Percentiles rank a stretch among this genome's conserved stretches.
Conservation (phyloP, 2,888 invertebrate species). For the Pharmacophagus antenor region DNA sequence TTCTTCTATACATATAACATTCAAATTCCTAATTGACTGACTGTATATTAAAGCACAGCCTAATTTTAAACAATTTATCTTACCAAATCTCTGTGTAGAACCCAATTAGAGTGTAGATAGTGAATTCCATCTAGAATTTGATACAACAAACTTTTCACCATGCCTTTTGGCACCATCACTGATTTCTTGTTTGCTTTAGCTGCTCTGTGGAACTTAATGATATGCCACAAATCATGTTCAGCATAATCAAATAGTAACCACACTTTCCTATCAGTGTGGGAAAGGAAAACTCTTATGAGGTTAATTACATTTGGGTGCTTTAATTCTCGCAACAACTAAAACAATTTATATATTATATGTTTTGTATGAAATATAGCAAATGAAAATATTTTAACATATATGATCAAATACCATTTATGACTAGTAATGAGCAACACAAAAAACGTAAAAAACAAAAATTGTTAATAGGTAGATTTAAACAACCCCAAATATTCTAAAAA, state of each 20-base stretch:
- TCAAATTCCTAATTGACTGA: no score
- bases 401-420: no score
- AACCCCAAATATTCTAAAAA: no score
- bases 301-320: conserved; percentile 99
- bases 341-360: background rate
- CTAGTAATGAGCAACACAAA: no score
- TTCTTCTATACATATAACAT: no score
- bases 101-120: conserved; percentile 99
- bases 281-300: conserved; percentile 96
- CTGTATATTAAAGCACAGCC: no score
- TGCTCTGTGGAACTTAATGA: conserved; percentile 98
- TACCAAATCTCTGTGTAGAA: conserved; percentile 97
- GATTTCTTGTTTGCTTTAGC: conserved; percentile 98
- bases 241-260: conserved; percentile 99
- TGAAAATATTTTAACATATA: background rate
- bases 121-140: conserved; percentile 99
- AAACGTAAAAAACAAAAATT: no score
- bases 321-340: conserved; percentile 94
- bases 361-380: background rate
- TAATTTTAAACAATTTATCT: conserved; percentile 42
- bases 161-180: conserved; percentile 96
- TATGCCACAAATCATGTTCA: conserved; percentile 99
- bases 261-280: conserved; percentile 97
- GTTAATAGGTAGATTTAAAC: no score
- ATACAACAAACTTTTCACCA: conserved; percentile 98